Evolutionary conservation across 1,140 invertebrate genomes (phyloP), one percentile per base, ranked within the genome.

Genomic region (Trialeurodes vaporariorum): DNA sequence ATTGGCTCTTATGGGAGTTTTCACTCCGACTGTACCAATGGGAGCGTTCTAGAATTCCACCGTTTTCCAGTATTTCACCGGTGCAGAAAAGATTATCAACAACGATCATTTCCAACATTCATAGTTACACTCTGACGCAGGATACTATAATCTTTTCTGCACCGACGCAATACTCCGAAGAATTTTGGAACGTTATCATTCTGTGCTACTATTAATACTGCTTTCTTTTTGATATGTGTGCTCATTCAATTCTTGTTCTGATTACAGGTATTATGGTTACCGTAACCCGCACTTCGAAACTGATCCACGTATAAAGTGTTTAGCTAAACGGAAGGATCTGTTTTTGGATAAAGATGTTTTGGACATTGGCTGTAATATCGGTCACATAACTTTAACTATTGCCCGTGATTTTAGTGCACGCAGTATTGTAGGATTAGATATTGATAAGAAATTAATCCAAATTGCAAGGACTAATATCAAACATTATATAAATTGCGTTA

Each of bases 341-440:
- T 98, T 98, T 77, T 80, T 87, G 69, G 86, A 87, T 17, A 97
- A 95, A 79, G 90, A 95, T 79, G 87, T 98, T 25, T 81, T 99
- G 59, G 97, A 99, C 76, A 93, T 99, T 76, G 97, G 97, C 12
- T 99, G 97, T 78, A 99, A 99, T 82, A 90, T 94, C 71, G 97
- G 97, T 1, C 91, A 96, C 76, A 85, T 99, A 61, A 96, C 96
- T 1, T 81, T 91, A 23, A 87, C 87, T 0, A 82, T 98, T 63
- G 96, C 93, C 0, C 83, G 90, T 70, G 88, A 95, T 73, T 89
- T 93, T 75, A 81, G 84, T 34, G 93, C 96, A 1, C 85, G 85
- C 66, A 88, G 87, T 72, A 89, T 98, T 66, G 84, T 93, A 49
- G 97, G 97, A 49, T 88, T 99, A 61, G 97, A 99, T 77, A 98